Evolutionary conservation across 2,797 vertebrate species (phyloP).

Genomic region (Telmatherina bonti): DNA sequence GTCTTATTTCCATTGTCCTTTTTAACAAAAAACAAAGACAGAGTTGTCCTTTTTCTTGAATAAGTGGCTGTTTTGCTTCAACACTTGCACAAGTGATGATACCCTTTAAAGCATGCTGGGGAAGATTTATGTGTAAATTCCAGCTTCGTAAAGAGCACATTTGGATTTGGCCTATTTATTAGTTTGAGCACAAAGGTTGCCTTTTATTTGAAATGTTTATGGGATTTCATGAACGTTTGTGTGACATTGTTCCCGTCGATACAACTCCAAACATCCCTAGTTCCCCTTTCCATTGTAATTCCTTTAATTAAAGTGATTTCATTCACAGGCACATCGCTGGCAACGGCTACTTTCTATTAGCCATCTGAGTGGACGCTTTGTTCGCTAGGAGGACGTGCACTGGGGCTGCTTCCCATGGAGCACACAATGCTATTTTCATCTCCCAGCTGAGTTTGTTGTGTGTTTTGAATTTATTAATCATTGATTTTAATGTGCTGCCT

Average conservation of each 20-base stretch:
- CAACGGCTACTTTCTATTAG: conserved; percentile 88
- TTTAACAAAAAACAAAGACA: too few relatives aligned
- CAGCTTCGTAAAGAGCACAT: conserved; percentile 63
- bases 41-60: too few relatives aligned
- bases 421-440: conserved; percentile 86
- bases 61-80: too few relatives aligned
- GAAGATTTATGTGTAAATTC: conserved; percentile 67
- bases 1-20: too few relatives aligned
- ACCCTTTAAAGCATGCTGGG: conserved; percentile 39
- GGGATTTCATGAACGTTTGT: conserved; percentile 65
- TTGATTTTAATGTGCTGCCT: conserved; percentile 89
- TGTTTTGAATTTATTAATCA: conserved; percentile 92
- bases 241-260: conserved; percentile 80
- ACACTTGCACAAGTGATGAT: too few relatives aligned
- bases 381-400: conserved; percentile 84
- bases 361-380: conserved; percentile 86
- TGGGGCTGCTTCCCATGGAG: conserved; percentile 85
- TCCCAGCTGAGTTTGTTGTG: conserved; percentile 90
- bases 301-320: conserved; percentile 91
- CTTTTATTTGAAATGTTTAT: conserved; percentile 81
- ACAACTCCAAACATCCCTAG: conserved; percentile 78
- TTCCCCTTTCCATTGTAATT: conserved; percentile 87
- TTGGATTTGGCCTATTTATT: conserved; percentile 79
- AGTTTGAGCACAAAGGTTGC: conserved; percentile 71
- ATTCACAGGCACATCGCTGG: conserved; percentile 90